Percentiles rank a stretch among this genome's conserved stretches.
These are phyloP conservation scores for Holocentrus rufus DNA, from an alignment of 2,797 vertebrate genomes.

Conservation along the genomic window DNA sequence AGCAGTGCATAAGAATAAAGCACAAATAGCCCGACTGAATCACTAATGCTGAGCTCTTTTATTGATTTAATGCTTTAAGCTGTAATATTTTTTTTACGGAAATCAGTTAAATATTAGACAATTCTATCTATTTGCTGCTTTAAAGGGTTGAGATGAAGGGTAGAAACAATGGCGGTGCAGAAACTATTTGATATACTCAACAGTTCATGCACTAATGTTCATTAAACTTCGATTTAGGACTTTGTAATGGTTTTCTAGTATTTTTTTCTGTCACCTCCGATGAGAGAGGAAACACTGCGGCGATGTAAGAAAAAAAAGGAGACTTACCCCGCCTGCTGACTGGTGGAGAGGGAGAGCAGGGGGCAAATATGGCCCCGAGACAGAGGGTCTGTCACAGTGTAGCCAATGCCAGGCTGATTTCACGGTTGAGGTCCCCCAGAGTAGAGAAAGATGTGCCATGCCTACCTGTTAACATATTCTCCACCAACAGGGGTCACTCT, in stretches of 20 bases:
- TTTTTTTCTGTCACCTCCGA: constrained; percentile 14
- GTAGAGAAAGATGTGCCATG: constrained; percentile 62
- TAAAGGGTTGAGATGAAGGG: background rate
- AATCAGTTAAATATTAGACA: background rate
- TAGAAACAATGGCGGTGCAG: background rate
- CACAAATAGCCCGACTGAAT: background rate
- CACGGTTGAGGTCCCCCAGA: constrained; percentile 76
- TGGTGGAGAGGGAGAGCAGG: constrained; percentile 63
- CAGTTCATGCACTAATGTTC: background rate
- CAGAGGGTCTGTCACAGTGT: constrained; percentile 75
- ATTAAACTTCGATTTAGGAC: constrained; percentile 4
- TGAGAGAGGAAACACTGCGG: constrained; percentile 12
- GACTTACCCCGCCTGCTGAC: constrained; percentile 66
- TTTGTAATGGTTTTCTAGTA: constrained; percentile 41
- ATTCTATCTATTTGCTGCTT: background rate
- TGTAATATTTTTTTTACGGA: background rate
- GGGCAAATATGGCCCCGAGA: constrained; percentile 76
- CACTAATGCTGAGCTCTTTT: background rate
- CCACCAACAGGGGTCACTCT: constrained; percentile 83
- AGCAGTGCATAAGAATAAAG: too few relatives aligned
- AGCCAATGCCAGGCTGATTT: constrained; percentile 83
- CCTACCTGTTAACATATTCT: constrained; percentile 41
- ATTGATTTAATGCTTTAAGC: background rate
- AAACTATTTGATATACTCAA: background rate
- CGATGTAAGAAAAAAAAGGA: constrained; percentile 37